phyloP scores from a whole-genome alignment of 2,113 vertebrate species.

The Phrynosoma platyrhinos region DNA sequence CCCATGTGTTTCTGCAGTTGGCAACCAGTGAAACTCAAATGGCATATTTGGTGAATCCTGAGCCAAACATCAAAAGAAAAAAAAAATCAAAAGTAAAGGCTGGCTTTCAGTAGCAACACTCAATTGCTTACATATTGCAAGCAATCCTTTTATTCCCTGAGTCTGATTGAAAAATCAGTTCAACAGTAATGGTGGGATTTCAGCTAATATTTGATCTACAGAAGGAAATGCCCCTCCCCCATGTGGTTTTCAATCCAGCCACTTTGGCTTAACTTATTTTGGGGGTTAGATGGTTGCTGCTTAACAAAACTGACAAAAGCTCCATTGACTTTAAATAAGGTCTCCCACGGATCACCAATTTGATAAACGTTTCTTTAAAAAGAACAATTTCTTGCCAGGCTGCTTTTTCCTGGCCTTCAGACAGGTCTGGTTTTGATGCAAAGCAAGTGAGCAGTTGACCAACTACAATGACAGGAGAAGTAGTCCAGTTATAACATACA shows the following conservation, averaged over 20 bases:
- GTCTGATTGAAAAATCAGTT: background rate
- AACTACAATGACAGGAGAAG: conserved; percentile 56
- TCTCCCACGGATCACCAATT: background rate
- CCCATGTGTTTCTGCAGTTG: background rate
- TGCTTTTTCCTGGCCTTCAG: conserved; percentile 35
- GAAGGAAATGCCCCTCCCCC: background rate
- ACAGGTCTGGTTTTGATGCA: conserved; percentile 55
- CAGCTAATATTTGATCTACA: background rate
- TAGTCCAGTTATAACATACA: conserved; percentile 54
- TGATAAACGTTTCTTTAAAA: conserved; percentile 34
- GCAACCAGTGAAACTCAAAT: background rate
- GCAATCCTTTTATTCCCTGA: conserved; percentile 3
- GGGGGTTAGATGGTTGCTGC: conserved; percentile 12
- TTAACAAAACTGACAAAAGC: background rate
- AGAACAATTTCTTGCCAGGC: conserved; percentile 21
- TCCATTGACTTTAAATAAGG: conserved; percentile 32
- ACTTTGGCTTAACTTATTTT: conserved; percentile 12
- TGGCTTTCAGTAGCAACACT: background rate
- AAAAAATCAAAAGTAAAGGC: background rate
- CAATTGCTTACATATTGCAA: conserved; percentile 1
- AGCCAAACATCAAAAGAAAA: background rate
- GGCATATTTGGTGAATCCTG: background rate
- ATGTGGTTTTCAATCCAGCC: conserved; percentile 6
- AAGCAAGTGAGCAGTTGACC: conserved; percentile 52
- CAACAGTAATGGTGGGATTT: background rate